Conservation (phyloP, 2,113 vertebrate genomes). For the Danionella cerebrum region DNA sequence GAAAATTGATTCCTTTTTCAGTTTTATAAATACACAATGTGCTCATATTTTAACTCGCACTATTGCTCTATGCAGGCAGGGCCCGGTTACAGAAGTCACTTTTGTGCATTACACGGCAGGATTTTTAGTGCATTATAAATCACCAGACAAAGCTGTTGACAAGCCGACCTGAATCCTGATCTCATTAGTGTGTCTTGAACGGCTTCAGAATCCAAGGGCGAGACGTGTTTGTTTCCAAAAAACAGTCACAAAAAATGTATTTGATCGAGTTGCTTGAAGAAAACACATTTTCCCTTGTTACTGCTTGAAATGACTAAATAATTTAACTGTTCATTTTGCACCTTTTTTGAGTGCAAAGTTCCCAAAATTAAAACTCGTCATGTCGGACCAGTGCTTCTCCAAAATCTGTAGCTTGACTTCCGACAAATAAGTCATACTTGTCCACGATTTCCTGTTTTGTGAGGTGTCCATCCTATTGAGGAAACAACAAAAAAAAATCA, state of each 20-base stretch:
- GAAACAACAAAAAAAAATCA: neutral
- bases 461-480: slow-evolving; percentile 76
- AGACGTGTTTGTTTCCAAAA: neutral
- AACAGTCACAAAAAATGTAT: neutral
- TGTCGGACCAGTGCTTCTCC: slow-evolving; percentile 91
- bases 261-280: neutral
- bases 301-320: slow-evolving; percentile 74
- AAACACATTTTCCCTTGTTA: slow-evolving; percentile 22
- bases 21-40: too few relatives aligned
- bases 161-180: slow-evolving; percentile 1
- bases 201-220: neutral
- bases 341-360: neutral
- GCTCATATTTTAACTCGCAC: neutral
- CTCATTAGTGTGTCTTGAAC: slow-evolving; percentile 12
- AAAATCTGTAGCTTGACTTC: slow-evolving; percentile 95
- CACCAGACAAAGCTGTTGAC: neutral
- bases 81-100: neutral
- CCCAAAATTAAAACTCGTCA: slow-evolving; percentile 78
- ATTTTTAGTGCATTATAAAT: neutral
- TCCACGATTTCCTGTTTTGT: slow-evolving; percentile 87
- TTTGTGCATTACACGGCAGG: neutral
- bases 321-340: slow-evolving; percentile 68
- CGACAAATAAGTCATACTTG: slow-evolving; percentile 93
- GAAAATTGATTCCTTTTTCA: too few relatives aligned
- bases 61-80: neutral